Base-by-base conservation (phyloP, 2,113 vertebrate species). In the Platichthys stellatus region DNA sequence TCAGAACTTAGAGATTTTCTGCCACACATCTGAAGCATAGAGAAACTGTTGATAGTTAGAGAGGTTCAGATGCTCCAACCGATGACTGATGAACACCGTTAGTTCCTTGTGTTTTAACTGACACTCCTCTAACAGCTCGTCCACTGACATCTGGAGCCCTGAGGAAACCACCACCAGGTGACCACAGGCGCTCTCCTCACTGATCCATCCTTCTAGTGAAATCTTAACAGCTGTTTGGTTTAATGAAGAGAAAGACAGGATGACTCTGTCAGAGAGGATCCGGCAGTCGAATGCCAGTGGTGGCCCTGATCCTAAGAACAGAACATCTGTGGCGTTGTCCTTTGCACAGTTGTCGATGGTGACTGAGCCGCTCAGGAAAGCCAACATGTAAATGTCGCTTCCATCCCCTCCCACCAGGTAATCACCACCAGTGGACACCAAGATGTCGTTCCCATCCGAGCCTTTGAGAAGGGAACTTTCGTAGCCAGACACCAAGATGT, bases 401-500 rank as follows among this genome's bases (percentile, higher is more conserved):
- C 90, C 90, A 14, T 87, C 81, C 24, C 83, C 88, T 2, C 90
- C 90, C 12, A 87, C 72, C 63, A 91, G 77, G 67, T 86, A 69
- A 72, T 91, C 90, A 6, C 58, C 81, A 63, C 83, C 88, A 0
- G 71, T 65, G 56, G 90, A 91, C 63, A 86, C 88, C 69, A 90
- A 68, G 53, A 87, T 59, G 69, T 91, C 90, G 4, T 85, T 49
- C 0, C 90, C 90, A 5, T 88, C 88, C 1, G 84, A 88, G 21
- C 88, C 88, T 77, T 86, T 86, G 60, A 91, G 88, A 15, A 91
- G 76, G 20, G 78, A 53, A 51, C 84, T 69, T 62, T 91, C 86
- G 5, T 82, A 84, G 2, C 86, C 88, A 10, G 88, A 74, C 0
- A 90, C 79, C 56, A 91, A 68, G 65, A 91, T 38, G 26, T 91